A percentile compares a stretch with the other conserved stretches of the same genome.
phyloP scores from a whole-genome alignment of 92 coral and sea anemone species.

The Zoanthus sociatus region DNA sequence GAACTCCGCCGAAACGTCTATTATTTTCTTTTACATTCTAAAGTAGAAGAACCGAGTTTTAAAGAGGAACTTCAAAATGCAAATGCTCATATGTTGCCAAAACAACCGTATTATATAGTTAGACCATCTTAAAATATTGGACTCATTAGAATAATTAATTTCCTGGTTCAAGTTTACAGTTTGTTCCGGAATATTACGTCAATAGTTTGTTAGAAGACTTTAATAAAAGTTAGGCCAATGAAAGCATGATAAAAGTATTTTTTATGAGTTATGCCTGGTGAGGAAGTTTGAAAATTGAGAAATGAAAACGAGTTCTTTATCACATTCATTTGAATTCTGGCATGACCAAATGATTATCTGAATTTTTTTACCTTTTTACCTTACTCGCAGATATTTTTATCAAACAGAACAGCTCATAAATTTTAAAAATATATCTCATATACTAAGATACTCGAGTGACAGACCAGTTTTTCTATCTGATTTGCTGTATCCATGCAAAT shows the following conservation, averaged over 20 bases:
- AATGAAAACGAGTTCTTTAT: too few species aligned
- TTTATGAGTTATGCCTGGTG: too few species aligned
- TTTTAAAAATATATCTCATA: too few species aligned
- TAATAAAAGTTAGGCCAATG: background rate
- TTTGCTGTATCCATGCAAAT: too few species aligned
- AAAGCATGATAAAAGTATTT: background rate
- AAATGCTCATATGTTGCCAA: background rate
- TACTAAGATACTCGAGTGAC: too few species aligned
- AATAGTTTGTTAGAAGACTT: background rate
- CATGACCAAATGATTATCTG: too few species aligned
- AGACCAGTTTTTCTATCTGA: too few species aligned
- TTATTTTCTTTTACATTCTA: background rate
- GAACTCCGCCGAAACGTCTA: background rate
- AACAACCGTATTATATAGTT: background rate
- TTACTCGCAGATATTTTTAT: too few species aligned
- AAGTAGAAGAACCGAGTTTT: background rate
- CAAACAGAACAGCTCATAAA: too few species aligned
- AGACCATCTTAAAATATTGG: background rate
- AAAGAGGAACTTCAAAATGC: slow-evolving; percentile 1
- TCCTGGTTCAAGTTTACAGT: background rate
- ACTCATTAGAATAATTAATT: background rate
- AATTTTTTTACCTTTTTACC: too few species aligned
- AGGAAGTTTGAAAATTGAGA: too few species aligned
- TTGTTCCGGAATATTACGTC: slow-evolving; percentile 1
- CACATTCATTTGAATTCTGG: too few species aligned